Conservation (phyloP, 2,797 vertebrate genomes). For the Alfaro cultratus region DNA sequence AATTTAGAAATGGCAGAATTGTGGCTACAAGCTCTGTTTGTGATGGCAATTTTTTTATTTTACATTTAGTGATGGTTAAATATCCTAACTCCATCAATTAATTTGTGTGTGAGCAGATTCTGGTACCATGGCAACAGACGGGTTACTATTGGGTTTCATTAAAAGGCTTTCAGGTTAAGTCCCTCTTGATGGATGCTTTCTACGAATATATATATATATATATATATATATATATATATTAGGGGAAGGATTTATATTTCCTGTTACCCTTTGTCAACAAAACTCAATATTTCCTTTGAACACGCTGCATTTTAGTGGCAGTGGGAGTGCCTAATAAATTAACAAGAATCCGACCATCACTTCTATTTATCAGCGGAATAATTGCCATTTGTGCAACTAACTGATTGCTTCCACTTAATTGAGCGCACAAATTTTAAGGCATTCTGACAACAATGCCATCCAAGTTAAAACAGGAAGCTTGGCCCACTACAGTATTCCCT, state of each 20-base stretch:
- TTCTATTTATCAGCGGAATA: slow-evolving; percentile 59
- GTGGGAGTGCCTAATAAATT: slow-evolving; percentile 30
- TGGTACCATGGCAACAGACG: slow-evolving; percentile 4
- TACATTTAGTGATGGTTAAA: neutral
- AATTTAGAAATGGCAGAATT: neutral
- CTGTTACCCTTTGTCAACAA: neutral
- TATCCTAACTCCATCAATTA: neutral
- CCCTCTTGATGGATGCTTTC: neutral
- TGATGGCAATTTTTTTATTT: neutral
- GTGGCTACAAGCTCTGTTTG: neutral
- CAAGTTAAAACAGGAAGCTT: slow-evolving; percentile 55
- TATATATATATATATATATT: neutral
- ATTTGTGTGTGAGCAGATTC: neutral
- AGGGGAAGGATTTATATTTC: neutral
- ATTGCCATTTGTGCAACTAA: slow-evolving; percentile 53
- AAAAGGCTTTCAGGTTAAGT: neutral
- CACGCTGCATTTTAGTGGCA: neutral
- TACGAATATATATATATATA: neutral
- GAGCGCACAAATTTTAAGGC: slow-evolving; percentile 38
- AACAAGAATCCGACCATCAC: slow-evolving; percentile 25
- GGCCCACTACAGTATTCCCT: slow-evolving; percentile 29
- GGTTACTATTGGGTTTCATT: neutral
- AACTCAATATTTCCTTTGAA: neutral
- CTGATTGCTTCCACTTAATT: slow-evolving; percentile 63
- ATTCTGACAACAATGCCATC: slow-evolving; percentile 49